A percentile compares a stretch with the other conserved stretches of the same genome.
phyloP scores from a whole-genome alignment of 2,797 vertebrate species.

The Pangasius larnaudii region DNA sequence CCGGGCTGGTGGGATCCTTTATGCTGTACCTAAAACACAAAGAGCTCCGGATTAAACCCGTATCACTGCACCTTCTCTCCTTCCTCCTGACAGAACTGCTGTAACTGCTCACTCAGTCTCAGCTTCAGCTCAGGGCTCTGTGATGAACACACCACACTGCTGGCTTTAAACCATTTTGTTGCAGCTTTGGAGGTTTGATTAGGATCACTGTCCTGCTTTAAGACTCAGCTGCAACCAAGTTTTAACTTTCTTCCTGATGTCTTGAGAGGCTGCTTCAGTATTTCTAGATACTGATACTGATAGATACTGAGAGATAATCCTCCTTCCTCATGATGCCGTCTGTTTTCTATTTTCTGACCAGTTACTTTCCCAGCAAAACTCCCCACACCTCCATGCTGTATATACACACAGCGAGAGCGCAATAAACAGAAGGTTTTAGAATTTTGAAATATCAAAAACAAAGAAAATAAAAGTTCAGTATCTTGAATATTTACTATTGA shows the following conservation, averaged over 20 bases:
- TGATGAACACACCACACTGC: background rate
- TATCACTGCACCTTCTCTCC: background rate
- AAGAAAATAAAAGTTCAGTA: background rate
- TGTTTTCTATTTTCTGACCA: no score
- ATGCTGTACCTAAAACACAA: conserved; percentile 71
- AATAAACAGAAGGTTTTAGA: background rate
- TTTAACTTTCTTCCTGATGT: background rate
- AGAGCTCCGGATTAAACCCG: background rate
- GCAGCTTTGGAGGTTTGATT: background rate
- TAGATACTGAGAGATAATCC: background rate
- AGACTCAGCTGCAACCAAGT: background rate
- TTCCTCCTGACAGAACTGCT: background rate
- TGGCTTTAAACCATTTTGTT: background rate
- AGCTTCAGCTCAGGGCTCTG: background rate
- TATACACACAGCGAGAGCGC: background rate
- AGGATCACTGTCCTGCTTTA: background rate
- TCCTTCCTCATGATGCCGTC: no score
- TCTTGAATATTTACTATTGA: background rate
- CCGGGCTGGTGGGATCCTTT: conserved; percentile 66
- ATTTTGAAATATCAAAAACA: background rate
- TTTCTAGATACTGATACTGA: background rate
- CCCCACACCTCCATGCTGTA: background rate
- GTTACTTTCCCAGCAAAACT: background rate
- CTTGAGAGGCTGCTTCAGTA: background rate
- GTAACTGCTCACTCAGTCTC: background rate